Base-by-base conservation (phyloP, 2,797 vertebrate genomes). In the Taenioides sp. region DNA sequence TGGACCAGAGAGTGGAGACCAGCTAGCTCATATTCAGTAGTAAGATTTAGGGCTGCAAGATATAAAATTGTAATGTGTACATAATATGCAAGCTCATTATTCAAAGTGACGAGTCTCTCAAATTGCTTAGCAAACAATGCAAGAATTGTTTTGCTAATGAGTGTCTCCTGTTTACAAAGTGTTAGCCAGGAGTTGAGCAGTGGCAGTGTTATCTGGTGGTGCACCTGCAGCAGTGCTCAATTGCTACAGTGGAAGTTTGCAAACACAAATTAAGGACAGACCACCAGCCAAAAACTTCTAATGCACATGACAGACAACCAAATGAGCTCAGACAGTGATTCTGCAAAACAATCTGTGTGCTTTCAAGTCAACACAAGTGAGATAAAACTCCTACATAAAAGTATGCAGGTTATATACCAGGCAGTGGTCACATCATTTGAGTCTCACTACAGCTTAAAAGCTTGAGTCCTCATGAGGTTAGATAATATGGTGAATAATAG, bases 1-100 rank as follows among this genome's bases (percentile, higher is more conserved):
- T 68, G 25, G 0, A 54, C 28, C 52, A 37, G 60, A 37, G 3
- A 27, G 57, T 10, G 27, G 40, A 72, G 5, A 55, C 20, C 62
- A 5, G 58, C 17, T 43, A 17, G 28, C 18, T 59, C 31, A 31
- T 40, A 37, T 54, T 23, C 7, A 25, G 55, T 27, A 55, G 7
- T 58, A 25, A 55, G 52, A 40, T 11, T 54, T 54, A 54, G 20
- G 12, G 14, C 12, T 43, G 40, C 43, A 47, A 47, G 43, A 47
- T 47, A 47, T 47, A 47, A 47, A 47, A 47, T 16, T 47, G 43
- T 16, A 47, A 47, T 47, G 43, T 47, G 43, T 47, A 47, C 34
- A 23, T 20, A 52, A 52, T 52, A 52, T 20, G 20, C 6, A 52
- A 9, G 50, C 20, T 20, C 50, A 74, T 80, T 76, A 16, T 47